A percentile compares a stretch with the other conserved stretches of the same genome.
Evolutionary conservation across 2,888 invertebrate species (phyloP).

Genomic region (Eutolmus rufibarbis): DNA sequence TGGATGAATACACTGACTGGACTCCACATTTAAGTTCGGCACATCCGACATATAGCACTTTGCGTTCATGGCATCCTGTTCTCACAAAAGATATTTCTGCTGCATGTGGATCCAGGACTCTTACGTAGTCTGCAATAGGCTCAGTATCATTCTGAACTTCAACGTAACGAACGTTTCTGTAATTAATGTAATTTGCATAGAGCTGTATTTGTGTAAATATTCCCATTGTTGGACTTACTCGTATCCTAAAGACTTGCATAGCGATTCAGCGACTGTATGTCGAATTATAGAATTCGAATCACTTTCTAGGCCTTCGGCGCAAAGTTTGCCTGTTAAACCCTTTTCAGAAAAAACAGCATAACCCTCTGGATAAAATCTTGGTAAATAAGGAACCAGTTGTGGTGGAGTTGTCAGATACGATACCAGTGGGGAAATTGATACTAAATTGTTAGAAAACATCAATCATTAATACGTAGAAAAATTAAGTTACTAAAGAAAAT

Average conservation of each 20-base stretch:
- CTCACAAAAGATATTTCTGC: conserved; percentile 82
- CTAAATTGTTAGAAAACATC: conserved; percentile 62
- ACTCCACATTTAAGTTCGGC: conserved; percentile 78
- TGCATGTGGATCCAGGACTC: conserved; percentile 82
- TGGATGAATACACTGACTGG: conserved; percentile 66
- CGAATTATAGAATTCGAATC: conserved; percentile 63
- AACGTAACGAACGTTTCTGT: conserved; percentile 74
- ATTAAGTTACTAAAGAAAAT: not conserved
- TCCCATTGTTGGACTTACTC: conserved; percentile 66
- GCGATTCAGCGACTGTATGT: conserved; percentile 77
- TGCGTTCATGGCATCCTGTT: conserved; percentile 75
- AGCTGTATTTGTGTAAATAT: not conserved
- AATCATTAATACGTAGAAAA: not conserved
- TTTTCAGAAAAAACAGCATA: conserved; percentile 86
- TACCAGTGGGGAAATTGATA: conserved; percentile 77
- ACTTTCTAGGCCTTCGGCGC: conserved; percentile 78
- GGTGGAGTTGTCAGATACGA: conserved; percentile 70
- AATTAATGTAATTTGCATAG: not conserved
- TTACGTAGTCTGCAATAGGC: conserved; percentile 73
- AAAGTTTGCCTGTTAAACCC: conserved; percentile 80
- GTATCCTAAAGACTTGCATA: conserved; percentile 79
- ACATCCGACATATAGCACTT: conserved; percentile 82
- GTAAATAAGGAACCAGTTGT: conserved; percentile 73
- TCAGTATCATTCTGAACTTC: conserved; percentile 71
- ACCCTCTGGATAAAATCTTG: conserved; percentile 77